Evolutionary conservation across 2,797 vertebrate genomes (phyloP).

Genomic region (Anas georgica): DNA sequence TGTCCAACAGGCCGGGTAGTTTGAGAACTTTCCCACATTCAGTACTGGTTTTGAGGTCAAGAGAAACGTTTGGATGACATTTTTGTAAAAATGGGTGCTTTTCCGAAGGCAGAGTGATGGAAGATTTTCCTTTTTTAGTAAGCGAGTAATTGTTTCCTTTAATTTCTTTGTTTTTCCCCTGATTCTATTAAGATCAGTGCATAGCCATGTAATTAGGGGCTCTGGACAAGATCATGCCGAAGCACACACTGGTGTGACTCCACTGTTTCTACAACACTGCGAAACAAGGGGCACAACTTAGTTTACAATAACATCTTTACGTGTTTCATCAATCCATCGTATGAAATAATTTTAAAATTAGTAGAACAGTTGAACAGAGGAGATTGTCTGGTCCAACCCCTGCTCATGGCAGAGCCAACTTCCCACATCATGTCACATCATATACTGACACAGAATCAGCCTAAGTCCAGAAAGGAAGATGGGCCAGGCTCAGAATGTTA

Average conservation of each 20-base stretch:
- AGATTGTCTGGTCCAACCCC: background rate
- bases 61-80: constrained; percentile 2
- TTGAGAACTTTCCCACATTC: constrained; percentile 1
- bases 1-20: background rate
- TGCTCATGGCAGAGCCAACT: background rate
- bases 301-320: background rate
- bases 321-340: background rate
- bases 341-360: background rate
- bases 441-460: background rate
- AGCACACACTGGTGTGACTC: background rate
- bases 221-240: constrained; percentile 8
- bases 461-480: background rate
- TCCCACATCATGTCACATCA: background rate
- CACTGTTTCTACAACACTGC: background rate
- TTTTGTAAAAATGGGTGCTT: background rate
- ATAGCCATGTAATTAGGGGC: constrained; percentile 16
- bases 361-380: background rate
- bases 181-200: background rate
- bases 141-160: constrained; percentile 39
- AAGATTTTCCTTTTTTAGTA: constrained; percentile 34
- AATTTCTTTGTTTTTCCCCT: constrained; percentile 36
- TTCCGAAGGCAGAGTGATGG: background rate
- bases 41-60: background rate
- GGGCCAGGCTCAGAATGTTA: background rate
- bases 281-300: background rate